Evolutionary conservation across 1,140 invertebrate genomes (phyloP).

Genomic region (Lucilia cuprina): DNA sequence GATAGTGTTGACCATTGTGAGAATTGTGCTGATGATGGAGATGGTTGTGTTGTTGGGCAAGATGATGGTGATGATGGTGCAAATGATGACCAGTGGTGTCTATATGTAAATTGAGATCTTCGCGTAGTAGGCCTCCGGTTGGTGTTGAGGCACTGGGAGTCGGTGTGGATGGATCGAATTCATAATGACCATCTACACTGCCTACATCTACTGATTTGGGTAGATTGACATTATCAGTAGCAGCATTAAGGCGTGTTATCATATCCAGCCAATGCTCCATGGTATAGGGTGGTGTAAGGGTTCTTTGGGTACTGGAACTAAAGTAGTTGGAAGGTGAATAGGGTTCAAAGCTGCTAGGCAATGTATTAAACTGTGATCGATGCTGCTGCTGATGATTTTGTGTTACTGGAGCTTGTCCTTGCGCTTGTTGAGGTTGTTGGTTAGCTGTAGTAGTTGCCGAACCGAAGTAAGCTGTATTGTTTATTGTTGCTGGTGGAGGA

Average conservation of each 20-base stretch:
- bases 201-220: conserved; percentile 74
- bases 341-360: conserved; percentile 45
- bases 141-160: conserved; percentile 71
- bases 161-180: conserved; percentile 85
- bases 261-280: conserved; percentile 70
- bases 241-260: conserved; percentile 64
- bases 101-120: conserved; percentile 59
- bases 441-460: not conserved
- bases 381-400: conserved; percentile 40
- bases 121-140: conserved; percentile 66
- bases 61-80: conserved; percentile 15
- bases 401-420: conserved; percentile 45
- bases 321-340: conserved; percentile 45
- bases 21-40: conserved; percentile 6
- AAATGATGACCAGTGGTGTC: conserved; percentile 49
- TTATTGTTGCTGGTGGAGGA: conserved; percentile 64
- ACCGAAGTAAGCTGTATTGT: conserved; percentile 42
- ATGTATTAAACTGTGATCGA: conserved; percentile 40
- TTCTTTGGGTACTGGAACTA: conserved; percentile 40
- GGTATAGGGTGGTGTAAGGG: conserved; percentile 68
- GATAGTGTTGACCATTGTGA: conserved; percentile 9
- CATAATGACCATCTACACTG: conserved; percentile 94
- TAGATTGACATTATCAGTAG: conserved; percentile 64
- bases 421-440: conserved; percentile 45
- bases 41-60: not conserved